Percentiles rank a stretch among this genome's conserved stretches.
phyloP scores from a whole-genome alignment of 1,140 invertebrate genomes.

The Aphaenogaster rudis region DNA sequence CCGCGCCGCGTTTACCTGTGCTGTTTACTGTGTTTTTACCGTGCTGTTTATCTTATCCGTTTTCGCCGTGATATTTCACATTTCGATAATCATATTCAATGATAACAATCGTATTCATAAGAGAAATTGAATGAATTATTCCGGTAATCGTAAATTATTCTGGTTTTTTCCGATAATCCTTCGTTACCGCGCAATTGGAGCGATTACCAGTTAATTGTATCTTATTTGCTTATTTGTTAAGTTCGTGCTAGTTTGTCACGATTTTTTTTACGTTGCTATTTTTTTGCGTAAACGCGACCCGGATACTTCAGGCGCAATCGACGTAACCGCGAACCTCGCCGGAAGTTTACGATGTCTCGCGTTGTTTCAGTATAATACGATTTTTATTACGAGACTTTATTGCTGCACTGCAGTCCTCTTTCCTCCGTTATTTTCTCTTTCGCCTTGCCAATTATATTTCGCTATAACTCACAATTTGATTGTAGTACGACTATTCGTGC shows the following conservation, averaged over 20 bases:
- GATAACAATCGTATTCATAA: not conserved
- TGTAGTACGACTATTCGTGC: conserved; percentile 5
- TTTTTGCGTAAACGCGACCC: conserved; percentile 16
- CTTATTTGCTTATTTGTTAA: not conserved
- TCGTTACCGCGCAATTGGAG: not conserved
- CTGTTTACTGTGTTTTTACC: not conserved
- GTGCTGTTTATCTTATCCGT: not conserved
- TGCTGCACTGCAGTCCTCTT: not conserved
- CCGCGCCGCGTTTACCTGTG: conserved; percentile 17
- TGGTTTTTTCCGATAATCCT: not conserved
- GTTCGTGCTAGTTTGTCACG: not conserved
- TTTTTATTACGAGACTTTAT: conserved; percentile 51
- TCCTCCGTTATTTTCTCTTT: conserved; percentile 35
- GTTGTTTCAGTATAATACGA: conserved; percentile 38
- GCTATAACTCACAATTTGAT: conserved; percentile 39
- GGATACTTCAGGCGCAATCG: conserved; percentile 29
- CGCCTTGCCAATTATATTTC: conserved; percentile 40
- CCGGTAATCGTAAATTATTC: not conserved
- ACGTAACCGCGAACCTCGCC: conserved; percentile 41
- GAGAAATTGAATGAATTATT: not conserved
- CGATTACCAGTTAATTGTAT: not conserved
- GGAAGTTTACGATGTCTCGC: conserved; percentile 52
- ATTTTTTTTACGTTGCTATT: not conserved
- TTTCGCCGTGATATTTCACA: not conserved
- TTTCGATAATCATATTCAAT: no score